A percentile compares a stretch with the other conserved stretches of the same genome.
These are phyloP conservation scores for Drosophila mayaguana DNA, from an alignment of 2,888 invertebrate genomes.

Conservation along the genomic window DNA sequence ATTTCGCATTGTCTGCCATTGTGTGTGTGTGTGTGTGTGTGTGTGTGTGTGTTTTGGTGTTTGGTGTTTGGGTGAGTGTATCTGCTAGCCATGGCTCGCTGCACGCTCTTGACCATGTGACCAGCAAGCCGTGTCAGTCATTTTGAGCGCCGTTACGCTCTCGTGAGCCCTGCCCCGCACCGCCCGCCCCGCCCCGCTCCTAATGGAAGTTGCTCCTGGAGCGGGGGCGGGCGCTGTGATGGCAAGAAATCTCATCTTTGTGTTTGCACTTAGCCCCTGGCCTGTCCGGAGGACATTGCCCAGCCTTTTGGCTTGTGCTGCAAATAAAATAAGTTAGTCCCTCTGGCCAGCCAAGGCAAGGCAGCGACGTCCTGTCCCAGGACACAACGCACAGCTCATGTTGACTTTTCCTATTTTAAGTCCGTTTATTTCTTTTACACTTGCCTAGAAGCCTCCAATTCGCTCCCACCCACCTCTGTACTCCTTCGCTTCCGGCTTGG, in stretches of 20 bases:
- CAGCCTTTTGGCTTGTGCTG: constrained; percentile 45
- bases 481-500: constrained; percentile 40
- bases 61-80: constrained; percentile 48
- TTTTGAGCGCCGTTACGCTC: constrained; percentile 77
- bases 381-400: constrained; percentile 72
- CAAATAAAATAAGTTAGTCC: constrained; percentile 73
- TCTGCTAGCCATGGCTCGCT: constrained; percentile 70
- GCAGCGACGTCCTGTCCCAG: constrained; percentile 65
- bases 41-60: constrained; percentile 24
- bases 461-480: not conserved
- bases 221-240: not conserved
- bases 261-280: constrained; percentile 63
- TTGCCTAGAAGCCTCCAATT: constrained; percentile 35
- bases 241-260: constrained; percentile 73
- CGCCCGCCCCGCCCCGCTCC: not conserved
- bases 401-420: constrained; percentile 77
- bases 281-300: constrained; percentile 34
- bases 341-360: constrained; percentile 32
- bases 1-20: constrained; percentile 58
- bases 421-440: constrained; percentile 79
- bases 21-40: constrained; percentile 21
- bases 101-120: constrained; percentile 77
- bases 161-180: constrained; percentile 42
- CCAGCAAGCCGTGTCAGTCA: constrained; percentile 80
- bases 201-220: not conserved